Base-by-base conservation (phyloP, 2,797 vertebrate genomes). In the Pangasius larnaudii region DNA sequence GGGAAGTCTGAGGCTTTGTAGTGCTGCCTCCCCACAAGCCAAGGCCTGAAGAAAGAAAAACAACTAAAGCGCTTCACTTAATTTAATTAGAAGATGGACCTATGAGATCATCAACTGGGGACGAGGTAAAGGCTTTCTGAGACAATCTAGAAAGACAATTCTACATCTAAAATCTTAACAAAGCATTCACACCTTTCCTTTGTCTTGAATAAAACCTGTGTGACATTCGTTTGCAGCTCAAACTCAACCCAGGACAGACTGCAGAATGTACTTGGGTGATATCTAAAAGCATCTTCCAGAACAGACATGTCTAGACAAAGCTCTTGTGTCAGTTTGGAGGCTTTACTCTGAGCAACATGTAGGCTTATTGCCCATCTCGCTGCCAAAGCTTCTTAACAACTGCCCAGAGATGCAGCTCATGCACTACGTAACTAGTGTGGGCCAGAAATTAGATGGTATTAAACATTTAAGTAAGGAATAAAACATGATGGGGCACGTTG, bases 11-110 rank as follows among this genome's bases (percentile, higher is more conserved):
- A 90, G 86, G 74, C 82, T 91, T 88, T 91, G 80, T 92, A 93
- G 91, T 86, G 86, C 91, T 88, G 86, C 75, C 14, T 91, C 87
- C 49, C 82, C 77, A 77, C 85, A 85, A 90, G 92, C 93, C 92
- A 95, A 93, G 88, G 83, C 86, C 92, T 93, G 93, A 93, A 67
- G 83, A 90, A 89, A 91, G 86, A 89, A 91, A 89, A 92, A 91
- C 89, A 92, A 90, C 69, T 51, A 88, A 89, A 89, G 90, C 84
- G 80, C 87, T 90, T 90, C 88, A 89, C 86, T 86, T 91, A 89
- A 92, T 92, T 86, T 88, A 91, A 94, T 91, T 90, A 89, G 86
- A 88, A 86, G 81, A 88, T 33, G 77, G 87, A 71, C 86, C 82
- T 83, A 89, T 91, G 92, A 91, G 88, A 86, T 92, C 91, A 91